Percentiles rank a stretch among this genome's conserved stretches.
phyloP scores from a whole-genome alignment of 2,888 invertebrate genomes.

The Tinea trinotella region DNA sequence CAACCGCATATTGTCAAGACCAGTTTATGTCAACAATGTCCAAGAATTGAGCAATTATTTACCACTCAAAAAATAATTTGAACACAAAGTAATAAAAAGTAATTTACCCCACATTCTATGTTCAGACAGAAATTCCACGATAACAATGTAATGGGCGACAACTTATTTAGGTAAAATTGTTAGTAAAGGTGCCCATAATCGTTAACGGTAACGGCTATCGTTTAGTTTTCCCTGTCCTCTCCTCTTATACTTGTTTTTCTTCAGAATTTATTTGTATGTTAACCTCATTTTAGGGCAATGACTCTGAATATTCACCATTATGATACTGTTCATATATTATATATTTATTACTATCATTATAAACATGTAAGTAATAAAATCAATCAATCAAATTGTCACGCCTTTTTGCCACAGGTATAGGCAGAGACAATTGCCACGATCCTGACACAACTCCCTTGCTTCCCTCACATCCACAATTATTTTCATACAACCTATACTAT shows the following conservation, averaged over 20 bases:
- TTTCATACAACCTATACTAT: too few species aligned
- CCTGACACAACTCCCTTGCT: too few species aligned
- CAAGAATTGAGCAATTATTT: too few species aligned
- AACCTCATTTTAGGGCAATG: background rate
- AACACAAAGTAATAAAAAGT: background rate
- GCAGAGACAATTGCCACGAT: too few species aligned
- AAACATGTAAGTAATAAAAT: too few species aligned
- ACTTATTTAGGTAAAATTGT: conserved; percentile 15
- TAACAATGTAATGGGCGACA: conserved; percentile 1
- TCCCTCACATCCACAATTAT: too few species aligned
- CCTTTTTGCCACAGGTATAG: too few species aligned
- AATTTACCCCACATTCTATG: background rate
- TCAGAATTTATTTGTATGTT: background rate
- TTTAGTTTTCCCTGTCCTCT: conserved; percentile 34
- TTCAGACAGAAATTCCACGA: background rate
- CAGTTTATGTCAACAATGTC: too few species aligned
- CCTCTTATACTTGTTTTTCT: conserved; percentile 2
- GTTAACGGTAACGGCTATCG: conserved; percentile 48
- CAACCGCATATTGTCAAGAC: too few species aligned
- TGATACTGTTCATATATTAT: too few species aligned
- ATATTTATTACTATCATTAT: too few species aligned
- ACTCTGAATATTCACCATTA: background rate
- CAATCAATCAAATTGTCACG: too few species aligned
- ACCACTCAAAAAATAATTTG: background rate
- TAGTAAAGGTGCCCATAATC: conserved; percentile 43